Evolutionary conservation across 2,113 vertebrate species (phyloP), one percentile per base, ranked within the genome.

Genomic region (Chinchilla lanigera): DNA sequence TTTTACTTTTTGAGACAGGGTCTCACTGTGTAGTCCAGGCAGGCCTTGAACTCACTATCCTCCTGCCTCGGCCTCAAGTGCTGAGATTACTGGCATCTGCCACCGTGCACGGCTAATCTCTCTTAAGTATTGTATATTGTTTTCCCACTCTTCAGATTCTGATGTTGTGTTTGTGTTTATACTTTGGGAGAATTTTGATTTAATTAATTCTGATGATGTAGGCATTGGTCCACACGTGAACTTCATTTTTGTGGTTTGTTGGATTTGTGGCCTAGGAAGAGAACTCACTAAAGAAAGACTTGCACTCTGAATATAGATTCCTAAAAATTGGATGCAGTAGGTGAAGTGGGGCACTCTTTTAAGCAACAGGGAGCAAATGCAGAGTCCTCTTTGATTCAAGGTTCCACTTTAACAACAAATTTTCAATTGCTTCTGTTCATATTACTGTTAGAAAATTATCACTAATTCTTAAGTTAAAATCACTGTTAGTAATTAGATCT

Each of bases 211-310:
- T 75, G 38, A 75, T 84, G 44, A 2, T 85, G 38, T 52, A 47
- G 71, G 38, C 60, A 71, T 86, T 95, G 26, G 16, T 73, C 86
- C 41, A 69, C 26, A 86, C 20, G 26, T 65, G 5, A 35, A 47
- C 75, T 63, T 81, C 19, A 63, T 17, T 82, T 75, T 75, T 92
- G 12, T 75, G n/a, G 44, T 75, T 92, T 38, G 24, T 82, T 92
- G 22, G 56, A 19, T 83, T 75, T 83, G 77, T 83, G 44, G 16
- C 26, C 56, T 54, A 77, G 67, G 63, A 17, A 50, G 38, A 93
- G 47, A 75, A 82, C 41, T 95, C 56, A 56, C 13, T 95, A 83
- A 89, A 85, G 30, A 82, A 92, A 83, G 87, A 65, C 38, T 78
- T 82, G 12, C 63, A 30, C 38, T 77, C 3, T 67, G 47, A 85